Conservation (phyloP, 2,888 invertebrate genomes). For the Tiliacea citrago region DNA sequence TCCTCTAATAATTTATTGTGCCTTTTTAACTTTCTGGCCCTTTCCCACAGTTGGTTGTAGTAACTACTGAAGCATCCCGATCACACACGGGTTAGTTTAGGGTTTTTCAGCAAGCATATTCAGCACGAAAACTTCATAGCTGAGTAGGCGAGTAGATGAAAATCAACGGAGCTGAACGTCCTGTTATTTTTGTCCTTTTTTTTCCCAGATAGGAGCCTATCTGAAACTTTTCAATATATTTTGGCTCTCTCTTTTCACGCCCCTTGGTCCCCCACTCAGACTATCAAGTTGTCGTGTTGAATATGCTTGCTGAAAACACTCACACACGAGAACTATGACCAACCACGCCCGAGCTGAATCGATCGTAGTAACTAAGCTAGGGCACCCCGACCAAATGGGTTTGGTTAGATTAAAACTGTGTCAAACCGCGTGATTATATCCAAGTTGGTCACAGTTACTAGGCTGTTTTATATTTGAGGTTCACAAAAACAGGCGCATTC, state of each 20-base stretch:
- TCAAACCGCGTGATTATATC: not conserved
- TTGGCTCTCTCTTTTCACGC: not conserved
- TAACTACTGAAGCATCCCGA: not conserved
- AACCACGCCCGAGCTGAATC: not conserved
- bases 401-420: not conserved
- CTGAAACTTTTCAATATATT: not conserved
- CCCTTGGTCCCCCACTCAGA: not conserved
- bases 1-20: not conserved
- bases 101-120: not conserved
- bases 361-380: not conserved
- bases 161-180: not conserved
- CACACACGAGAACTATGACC: not conserved
- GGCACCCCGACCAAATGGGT: not conserved
- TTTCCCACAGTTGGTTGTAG: not conserved
- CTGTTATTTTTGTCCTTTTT: not conserved
- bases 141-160: not conserved
- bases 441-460: not conserved
- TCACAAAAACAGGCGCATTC: not conserved
- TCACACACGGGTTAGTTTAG: not conserved
- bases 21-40: not conserved
- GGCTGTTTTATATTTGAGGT: not conserved
- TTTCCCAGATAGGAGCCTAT: too few species aligned
- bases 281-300: not conserved
- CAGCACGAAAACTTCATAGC: not conserved
- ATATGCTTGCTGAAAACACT: not conserved